These are phyloP conservation scores for Umimayanthus chanpuru DNA, from an alignment of 92 coral and sea anemone genomes.

Conservation along the genomic window DNA sequence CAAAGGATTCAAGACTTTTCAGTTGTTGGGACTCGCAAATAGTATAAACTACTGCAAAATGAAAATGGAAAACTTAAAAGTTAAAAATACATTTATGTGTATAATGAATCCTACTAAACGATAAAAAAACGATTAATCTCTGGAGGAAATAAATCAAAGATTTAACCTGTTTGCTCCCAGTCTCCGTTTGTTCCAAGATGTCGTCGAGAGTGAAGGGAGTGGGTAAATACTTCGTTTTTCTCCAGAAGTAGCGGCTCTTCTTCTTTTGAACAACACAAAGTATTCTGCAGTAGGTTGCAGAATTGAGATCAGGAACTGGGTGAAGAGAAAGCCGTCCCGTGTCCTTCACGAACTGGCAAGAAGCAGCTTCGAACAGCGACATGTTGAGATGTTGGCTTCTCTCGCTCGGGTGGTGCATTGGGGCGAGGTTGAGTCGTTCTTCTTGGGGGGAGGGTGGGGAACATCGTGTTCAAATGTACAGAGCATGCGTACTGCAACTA, in stretches of 20 bases:
- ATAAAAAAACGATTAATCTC: background rate
- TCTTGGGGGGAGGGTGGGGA: no score
- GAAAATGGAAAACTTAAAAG: no score
- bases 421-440: background rate
- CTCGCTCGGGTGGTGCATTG: background rate
- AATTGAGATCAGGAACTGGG: constrained; percentile 79
- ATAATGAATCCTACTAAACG: no score
- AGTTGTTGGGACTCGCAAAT: no score
- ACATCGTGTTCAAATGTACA: no score
- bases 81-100: no score
- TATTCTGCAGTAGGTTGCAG: constrained; percentile 72
- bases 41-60: no score
- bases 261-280: constrained; percentile 77
- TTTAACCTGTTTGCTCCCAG: constrained; percentile 13
- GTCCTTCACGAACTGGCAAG: constrained; percentile 90
- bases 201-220: constrained; percentile 80
- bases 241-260: constrained; percentile 90
- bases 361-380: constrained; percentile 95
- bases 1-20: no score
- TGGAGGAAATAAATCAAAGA: constrained; percentile 1
- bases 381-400: constrained; percentile 68
- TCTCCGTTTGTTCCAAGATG: constrained; percentile 44
- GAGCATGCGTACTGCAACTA: no score
- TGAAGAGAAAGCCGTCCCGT: constrained; percentile 80
- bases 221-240: constrained; percentile 72